phyloP scores from a whole-genome alignment of 2,113 vertebrate genomes.

The Aptenodytes patagonicus region DNA sequence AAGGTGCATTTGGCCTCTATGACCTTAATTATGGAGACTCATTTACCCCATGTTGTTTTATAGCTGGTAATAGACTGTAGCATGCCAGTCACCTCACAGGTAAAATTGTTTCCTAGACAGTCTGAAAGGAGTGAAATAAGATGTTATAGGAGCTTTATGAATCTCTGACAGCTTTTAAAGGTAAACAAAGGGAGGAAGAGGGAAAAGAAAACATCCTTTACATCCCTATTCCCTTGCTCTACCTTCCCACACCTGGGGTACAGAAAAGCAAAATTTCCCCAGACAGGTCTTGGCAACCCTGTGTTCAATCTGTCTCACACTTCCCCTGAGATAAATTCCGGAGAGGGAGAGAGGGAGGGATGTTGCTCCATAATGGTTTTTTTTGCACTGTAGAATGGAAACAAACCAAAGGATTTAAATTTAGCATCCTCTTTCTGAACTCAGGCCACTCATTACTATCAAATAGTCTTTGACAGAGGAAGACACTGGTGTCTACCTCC shows the following conservation, averaged over 20 bases:
- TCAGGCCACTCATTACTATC: background rate
- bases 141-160: background rate
- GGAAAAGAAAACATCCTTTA: background rate
- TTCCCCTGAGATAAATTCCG: slow-evolving; percentile 22
- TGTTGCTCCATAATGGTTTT: background rate
- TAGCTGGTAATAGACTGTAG: background rate
- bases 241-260: slow-evolving; percentile 23
- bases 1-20: background rate
- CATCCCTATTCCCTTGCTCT: background rate
- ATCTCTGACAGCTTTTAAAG: slow-evolving; percentile 1
- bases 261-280: slow-evolving; percentile 17
- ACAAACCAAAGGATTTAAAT: background rate
- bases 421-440: background rate
- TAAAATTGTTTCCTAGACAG: background rate
- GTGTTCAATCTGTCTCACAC: slow-evolving; percentile 33
- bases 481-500: background rate
- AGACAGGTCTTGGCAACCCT: slow-evolving; percentile 26
- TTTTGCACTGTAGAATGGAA: background rate
- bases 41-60: background rate
- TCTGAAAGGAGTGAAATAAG: background rate
- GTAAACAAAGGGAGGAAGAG: background rate
- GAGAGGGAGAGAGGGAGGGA: background rate
- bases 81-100: background rate
- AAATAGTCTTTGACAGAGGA: background rate
- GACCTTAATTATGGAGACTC: background rate